Evolutionary conservation across 2,113 vertebrate species (phyloP).

Genomic region (Polypterus bichir): DNA sequence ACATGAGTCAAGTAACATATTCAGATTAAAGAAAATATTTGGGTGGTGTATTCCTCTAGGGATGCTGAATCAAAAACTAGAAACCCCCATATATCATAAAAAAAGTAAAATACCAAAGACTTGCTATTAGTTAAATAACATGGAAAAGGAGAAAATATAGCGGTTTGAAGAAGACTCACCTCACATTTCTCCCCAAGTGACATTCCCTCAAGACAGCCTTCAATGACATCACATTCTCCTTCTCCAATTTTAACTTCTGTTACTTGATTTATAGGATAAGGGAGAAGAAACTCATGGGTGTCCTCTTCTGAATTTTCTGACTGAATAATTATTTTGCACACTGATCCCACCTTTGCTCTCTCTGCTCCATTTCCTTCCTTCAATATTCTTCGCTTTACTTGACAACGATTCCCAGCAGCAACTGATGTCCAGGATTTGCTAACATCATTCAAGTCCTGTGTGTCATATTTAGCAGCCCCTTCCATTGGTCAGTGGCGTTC

Average conservation of each 20-base stretch:
- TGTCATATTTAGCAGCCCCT: no score
- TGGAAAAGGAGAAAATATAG: neutral
- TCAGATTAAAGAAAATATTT: no score
- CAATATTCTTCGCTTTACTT: slow-evolving; percentile 31
- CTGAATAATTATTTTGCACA: slow-evolving; percentile 47
- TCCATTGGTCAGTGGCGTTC: no score
- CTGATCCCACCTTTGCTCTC: slow-evolving; percentile 56
- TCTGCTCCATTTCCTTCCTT: slow-evolving; percentile 29
- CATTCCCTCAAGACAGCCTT: slow-evolving; percentile 70
- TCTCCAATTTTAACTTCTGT: slow-evolving; percentile 44
- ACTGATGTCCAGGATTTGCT: slow-evolving; percentile 42
- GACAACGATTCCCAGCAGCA: slow-evolving; percentile 41
- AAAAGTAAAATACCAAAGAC: no score
- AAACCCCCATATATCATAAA: no score
- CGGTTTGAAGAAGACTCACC: slow-evolving; percentile 28
- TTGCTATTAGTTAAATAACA: no score
- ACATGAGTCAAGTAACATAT: no score
- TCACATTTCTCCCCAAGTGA: slow-evolving; percentile 50
- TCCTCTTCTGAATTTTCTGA: slow-evolving; percentile 19
- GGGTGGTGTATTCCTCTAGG: no score
- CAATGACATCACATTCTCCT: slow-evolving; percentile 59
- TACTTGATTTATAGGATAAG: slow-evolving; percentile 49
- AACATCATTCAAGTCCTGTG: neutral
- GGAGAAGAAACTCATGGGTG: slow-evolving; percentile 38
- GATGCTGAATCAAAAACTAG: no score